Base-by-base conservation (phyloP, 53 echinoderm and acorn worm species). In the Paelopatides confundens region DNA sequence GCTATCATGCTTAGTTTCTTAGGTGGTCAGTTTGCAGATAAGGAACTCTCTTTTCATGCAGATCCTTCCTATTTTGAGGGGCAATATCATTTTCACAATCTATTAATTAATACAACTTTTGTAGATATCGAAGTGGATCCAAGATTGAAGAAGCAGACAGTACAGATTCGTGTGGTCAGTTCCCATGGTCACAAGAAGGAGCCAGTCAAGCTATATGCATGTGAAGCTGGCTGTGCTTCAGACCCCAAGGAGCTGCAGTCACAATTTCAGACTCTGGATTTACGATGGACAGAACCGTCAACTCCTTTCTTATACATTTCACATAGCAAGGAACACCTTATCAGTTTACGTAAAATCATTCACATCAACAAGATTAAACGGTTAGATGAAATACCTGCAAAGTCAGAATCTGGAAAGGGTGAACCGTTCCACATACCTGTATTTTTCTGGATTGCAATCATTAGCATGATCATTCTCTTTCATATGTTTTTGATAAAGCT, bases 241-340 rank as follows among this genome's bases (percentile, higher is more conserved):
- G 88, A 89, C 31, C 90, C 94, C 29, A 66, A 95, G 17, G 87
- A 93, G 66, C 88, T 97, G 10, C 54, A 89, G 12, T 78, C 90
- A 27, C 82, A 93, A 43, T 87, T 86, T 37, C 89, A 93, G 87
- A 88, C 82, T 5, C 77, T 97, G 29, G 91, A 90, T 31, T 74
- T 97, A 10, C 92, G 95, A 54, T 97, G 97, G 97, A 95, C 95
- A 4, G 97, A 95, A 36, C 97, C 97, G 12, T 87, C 93, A 76
- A 95, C 93, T 35, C 95, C 97, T 8, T 95, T 97, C 86, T 88
- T 97, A 35, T 97, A 97, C 71, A 85, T 97, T 85, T 97, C 97
- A 1, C 97, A 97, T 77, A 93, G 93, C 58, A 85, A 70, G 26
- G 91, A 95, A 86, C 97, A 97, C 81, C 88, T 97, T 28, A 88